Base-by-base conservation (phyloP, 1,140 invertebrate species). In the Drosophila simulans region DNA sequence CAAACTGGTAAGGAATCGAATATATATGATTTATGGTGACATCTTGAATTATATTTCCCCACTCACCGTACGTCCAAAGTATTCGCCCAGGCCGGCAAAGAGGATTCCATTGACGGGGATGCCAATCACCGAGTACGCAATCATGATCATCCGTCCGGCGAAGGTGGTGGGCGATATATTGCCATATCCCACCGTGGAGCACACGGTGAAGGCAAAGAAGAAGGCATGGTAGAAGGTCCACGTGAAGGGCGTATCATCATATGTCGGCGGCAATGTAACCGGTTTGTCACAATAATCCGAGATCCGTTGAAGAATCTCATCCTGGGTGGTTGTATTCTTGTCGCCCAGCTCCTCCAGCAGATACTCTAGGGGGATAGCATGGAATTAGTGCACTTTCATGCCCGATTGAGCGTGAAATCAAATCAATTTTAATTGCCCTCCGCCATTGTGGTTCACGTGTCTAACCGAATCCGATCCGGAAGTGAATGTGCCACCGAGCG, bases 221-320 rank as follows among this genome's bases (percentile, higher is more conserved):
- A 98, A 95, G 0, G 97, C 96, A 92, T 98, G 97, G 83, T 98
- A 98, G 92, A 97, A 98, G 80, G 97, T 97, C 98, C 98, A 99
- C 73, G 94, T 94, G 22, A 92, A 93, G 0, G 93, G 92, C 0
- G 93, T 93, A 8, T 95, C 93, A 0, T 92, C 92, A 45, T 95
- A 94, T 64, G 93, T 93, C 0, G 11, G 93, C 94, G 43, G 94
- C 93, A 76, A 94, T 68, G 93, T 94, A 65, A 96, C 94, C 0
- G 95, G 94, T 72, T 95, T 95, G 4, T 94, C 95, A 80, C 96
- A 96, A 77, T 96, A 97, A 8, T 93, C 92, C 0, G 94, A 93
- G 17, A 97, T 91, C 71, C 94, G 95, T 4, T 93, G 80, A 1
- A 96, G 93, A 39, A 96, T 94, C 57, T 94, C 94, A 46, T 94